Base-by-base conservation (phyloP, 1,140 invertebrate genomes). In the Chymomyza costata region DNA sequence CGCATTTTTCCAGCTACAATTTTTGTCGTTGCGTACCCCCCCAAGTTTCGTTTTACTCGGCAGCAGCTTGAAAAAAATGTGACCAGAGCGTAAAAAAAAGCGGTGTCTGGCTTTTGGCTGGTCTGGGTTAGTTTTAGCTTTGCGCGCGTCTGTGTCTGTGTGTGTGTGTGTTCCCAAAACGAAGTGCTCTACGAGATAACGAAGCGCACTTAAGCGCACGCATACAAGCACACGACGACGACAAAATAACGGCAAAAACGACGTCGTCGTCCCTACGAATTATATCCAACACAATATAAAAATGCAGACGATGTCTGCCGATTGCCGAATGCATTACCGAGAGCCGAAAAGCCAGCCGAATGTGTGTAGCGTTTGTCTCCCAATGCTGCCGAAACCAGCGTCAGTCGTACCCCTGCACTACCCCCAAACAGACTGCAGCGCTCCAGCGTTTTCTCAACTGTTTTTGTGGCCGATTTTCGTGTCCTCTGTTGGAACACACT, bases 231-330 rank as follows among this genome's bases (percentile, higher is more conserved):
- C 52, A 55, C 45, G n/a, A n/a, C n/a, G n/a, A n/a, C n/a, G n/a
- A n/a, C n/a, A n/a, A n/a, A n/a, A n/a, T n/a, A n/a, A n/a, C n/a
- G n/a, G 11, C 18, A 14, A 7, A 11, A 30, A 18, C 8, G 31
- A 32, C 25, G 47, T 44, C 44, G 51, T 60, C n/a, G 52, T 80
- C 67, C 67, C 73, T 73, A 80, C 73, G 67, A 80, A 80, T 73
- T 80, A 71, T 76, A 76, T 76, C 78, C n/a, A n/a, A 66, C 73
- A 80, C 73, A 78, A 80, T 78, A 78, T 78, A 78, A 78, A 78
- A 78, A 78, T 78, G 73, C 73, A 80, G 71, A 78, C 71, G 63
- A 78, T 58, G 65, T 64, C 54, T 80, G 73, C 73, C 73, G 73
- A 78, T 73, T 73, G 73, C 67, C 48, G 34, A 19, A 52, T 48